Conservation (phyloP, 37 sponge, comb jelly and placozoan species). For the Cliona cf. orientalis region DNA sequence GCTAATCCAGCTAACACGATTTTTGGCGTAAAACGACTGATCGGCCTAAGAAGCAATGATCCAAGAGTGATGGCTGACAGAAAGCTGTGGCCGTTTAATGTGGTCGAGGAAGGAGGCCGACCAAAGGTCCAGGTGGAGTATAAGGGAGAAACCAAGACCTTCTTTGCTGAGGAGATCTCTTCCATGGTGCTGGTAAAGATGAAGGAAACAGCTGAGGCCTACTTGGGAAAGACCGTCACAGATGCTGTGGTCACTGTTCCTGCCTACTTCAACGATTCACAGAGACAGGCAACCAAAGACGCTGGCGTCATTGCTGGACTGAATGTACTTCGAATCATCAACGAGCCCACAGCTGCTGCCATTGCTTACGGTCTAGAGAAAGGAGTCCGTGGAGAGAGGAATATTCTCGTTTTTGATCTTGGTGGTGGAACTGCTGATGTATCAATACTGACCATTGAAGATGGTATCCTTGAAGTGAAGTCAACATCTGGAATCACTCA, state of each 20-base stretch:
- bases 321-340: conserved; percentile 95
- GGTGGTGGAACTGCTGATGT: conserved; percentile 97
- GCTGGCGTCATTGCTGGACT: conserved; percentile 93
- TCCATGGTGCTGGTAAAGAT: conserved; percentile 97
- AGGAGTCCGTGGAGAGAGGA: conserved; percentile 73
- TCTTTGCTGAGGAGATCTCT: conserved; percentile 96
- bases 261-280: conserved; percentile 98
- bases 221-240: conserved; percentile 86
- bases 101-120: conserved; percentile 75
- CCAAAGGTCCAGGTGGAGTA: conserved; percentile 93
- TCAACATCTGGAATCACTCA: conserved; percentile 95
- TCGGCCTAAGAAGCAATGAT: conserved; percentile 88
- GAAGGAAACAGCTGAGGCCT: conserved; percentile 97
- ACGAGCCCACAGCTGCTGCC: conserved; percentile 97
- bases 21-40: conserved; percentile 94
- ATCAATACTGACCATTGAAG: conserved; percentile 90
- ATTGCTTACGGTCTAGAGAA: conserved; percentile 97
- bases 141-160: conserved; percentile 88
- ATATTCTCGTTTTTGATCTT: conserved; percentile 93
- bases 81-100: conserved; percentile 96
- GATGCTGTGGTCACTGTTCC: conserved; percentile 97
- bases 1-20: conserved; percentile 94
- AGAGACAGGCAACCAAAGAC: conserved; percentile 97
- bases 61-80: conserved; percentile 69
- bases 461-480: conserved; percentile 95